These are phyloP conservation scores for Anas bahamensis DNA, from an alignment of 2,797 vertebrate genomes.

Conservation along the genomic window DNA sequence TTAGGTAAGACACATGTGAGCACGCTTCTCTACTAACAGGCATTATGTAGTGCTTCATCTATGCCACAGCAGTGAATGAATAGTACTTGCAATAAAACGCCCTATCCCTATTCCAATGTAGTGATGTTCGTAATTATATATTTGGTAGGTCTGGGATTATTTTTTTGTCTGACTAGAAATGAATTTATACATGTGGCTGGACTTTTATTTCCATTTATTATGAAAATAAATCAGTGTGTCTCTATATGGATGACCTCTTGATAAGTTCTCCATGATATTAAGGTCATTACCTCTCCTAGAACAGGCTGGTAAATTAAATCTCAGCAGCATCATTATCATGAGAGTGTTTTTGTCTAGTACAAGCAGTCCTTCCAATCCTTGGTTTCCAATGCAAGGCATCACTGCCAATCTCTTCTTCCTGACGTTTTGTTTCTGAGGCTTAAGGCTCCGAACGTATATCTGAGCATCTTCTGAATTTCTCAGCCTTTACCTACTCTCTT, in stretches of 20 bases:
- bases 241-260: conserved; percentile 17
- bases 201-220: conserved; percentile 35
- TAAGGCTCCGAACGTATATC: not conserved
- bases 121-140: not conserved
- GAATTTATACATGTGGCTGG: not conserved
- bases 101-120: not conserved
- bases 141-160: not conserved
- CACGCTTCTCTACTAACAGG: not conserved
- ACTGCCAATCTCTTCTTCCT: not conserved
- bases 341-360: not conserved
- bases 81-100: not conserved
- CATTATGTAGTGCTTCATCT: not conserved
- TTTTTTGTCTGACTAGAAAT: not conserved
- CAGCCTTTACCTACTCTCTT: not conserved
- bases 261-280: not conserved
- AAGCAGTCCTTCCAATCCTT: not conserved
- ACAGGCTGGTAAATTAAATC: conserved; percentile 38
- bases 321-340: conserved; percentile 6
- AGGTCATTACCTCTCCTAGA: conserved; percentile 58
- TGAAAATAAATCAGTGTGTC: conserved; percentile 11
- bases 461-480: not conserved
- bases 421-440: not conserved
- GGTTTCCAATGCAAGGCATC: not conserved
- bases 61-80: not conserved
- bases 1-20: conserved; percentile 15